A percentile compares a stretch with the other conserved stretches of the same genome.
phyloP scores from a whole-genome alignment of 1,140 invertebrate species.

The Parasteatoda tepidariorum region DNA sequence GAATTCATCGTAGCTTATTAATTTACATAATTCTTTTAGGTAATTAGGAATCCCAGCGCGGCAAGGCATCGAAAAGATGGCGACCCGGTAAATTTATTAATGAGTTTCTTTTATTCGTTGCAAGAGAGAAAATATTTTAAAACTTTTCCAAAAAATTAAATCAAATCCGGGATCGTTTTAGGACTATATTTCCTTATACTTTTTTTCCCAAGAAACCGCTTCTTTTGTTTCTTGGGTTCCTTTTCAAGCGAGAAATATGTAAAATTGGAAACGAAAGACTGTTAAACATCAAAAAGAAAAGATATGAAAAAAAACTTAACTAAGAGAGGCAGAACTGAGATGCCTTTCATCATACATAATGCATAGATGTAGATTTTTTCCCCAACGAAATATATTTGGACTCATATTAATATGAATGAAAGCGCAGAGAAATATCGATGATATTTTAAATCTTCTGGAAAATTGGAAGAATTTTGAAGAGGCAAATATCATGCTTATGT shows the following conservation, averaged over 20 bases:
- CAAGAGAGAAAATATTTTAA: background rate
- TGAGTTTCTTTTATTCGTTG: slow-evolving; percentile 4
- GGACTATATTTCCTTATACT: too few relatives aligned
- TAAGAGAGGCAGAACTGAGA: background rate
- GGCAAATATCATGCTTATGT: too few relatives aligned
- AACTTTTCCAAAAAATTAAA: background rate
- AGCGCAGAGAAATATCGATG: background rate
- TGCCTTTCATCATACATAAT: slow-evolving; percentile 5
- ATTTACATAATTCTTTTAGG: background rate
- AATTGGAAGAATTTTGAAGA: too few relatives aligned
- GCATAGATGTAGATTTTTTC: background rate
- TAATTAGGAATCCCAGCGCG: slow-evolving; percentile 3
- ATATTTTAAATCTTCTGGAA: too few relatives aligned
- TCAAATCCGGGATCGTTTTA: too few relatives aligned
- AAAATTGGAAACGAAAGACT: slow-evolving; percentile 11
- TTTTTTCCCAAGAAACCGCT: background rate
- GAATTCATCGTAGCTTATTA: background rate
- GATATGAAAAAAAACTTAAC: background rate
- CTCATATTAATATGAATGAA: slow-evolving; percentile 7
- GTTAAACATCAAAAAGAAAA: slow-evolving; percentile 19
- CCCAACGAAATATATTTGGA: background rate
- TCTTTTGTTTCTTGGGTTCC: background rate
- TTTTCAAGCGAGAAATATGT: slow-evolving; percentile 25
- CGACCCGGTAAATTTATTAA: slow-evolving; percentile 25
- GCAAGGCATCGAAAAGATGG: background rate